Percentiles rank a stretch among this genome's conserved stretches.
Conservation (phyloP, 2,113 vertebrate species). For the Hipposideros armiger region DNA sequence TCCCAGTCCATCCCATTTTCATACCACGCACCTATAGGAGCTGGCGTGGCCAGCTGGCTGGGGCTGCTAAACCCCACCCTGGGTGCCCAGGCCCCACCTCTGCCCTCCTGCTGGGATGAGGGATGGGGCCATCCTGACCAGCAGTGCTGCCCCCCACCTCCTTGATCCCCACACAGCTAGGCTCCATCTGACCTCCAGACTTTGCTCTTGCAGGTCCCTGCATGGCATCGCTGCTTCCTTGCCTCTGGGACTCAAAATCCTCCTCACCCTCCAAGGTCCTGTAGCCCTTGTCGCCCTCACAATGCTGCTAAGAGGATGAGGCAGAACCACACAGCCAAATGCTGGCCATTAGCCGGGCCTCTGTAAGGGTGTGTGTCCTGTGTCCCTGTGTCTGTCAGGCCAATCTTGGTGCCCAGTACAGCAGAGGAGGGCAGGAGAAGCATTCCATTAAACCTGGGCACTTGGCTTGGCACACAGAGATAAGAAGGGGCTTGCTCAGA, state of each 20-base stretch:
- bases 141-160: background rate
- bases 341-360: background rate
- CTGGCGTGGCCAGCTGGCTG: background rate
- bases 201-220: background rate
- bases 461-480: background rate
- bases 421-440: background rate
- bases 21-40: background rate
- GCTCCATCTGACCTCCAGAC: background rate
- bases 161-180: background rate
- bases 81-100: background rate
- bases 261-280: background rate
- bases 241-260: background rate
- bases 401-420: accelerated
- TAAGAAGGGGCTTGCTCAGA: background rate
- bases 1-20: background rate
- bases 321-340: background rate
- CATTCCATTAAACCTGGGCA: background rate
- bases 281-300: too few relatives aligned
- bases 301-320: background rate
- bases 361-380: accelerated
- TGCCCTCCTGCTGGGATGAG: background rate
- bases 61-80: background rate
- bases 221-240: accelerated
- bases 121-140: too few relatives aligned
- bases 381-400: background rate